Conservation (phyloP, 2,797 vertebrate species). For the Clarias platycephalus region DNA sequence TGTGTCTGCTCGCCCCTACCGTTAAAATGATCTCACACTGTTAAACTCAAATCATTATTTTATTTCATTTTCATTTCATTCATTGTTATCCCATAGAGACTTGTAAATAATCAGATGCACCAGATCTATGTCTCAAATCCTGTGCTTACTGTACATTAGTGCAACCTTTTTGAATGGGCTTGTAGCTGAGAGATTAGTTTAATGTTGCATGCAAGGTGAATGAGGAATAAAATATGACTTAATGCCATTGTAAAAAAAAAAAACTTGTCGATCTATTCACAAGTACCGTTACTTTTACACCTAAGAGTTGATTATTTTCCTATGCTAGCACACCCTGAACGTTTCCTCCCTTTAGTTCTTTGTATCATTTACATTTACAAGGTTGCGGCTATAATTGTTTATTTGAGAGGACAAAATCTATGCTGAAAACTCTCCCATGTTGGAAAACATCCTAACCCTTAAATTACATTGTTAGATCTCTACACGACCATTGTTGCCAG, state of each 20-base stretch:
- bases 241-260: neutral
- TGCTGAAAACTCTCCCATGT: neutral
- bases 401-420: neutral
- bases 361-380: neutral
- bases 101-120: neutral
- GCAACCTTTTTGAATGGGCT: neutral
- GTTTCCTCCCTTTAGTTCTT: neutral
- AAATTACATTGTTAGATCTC: neutral
- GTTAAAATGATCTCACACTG: slow-evolving; percentile 13
- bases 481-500: neutral
- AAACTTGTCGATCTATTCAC: neutral
- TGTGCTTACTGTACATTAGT: neutral
- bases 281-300: neutral
- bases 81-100: neutral
- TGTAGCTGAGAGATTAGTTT: neutral
- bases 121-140: neutral
- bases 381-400: neutral
- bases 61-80: neutral
- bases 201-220: neutral
- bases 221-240: neutral
- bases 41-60: neutral
- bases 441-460: neutral
- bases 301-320: neutral
- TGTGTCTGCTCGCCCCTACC: neutral
- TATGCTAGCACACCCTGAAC: neutral